Percentiles rank a stretch among this genome's conserved stretches.
Conservation (phyloP, 2,888 invertebrate species). For the Clusia tigrina region DNA sequence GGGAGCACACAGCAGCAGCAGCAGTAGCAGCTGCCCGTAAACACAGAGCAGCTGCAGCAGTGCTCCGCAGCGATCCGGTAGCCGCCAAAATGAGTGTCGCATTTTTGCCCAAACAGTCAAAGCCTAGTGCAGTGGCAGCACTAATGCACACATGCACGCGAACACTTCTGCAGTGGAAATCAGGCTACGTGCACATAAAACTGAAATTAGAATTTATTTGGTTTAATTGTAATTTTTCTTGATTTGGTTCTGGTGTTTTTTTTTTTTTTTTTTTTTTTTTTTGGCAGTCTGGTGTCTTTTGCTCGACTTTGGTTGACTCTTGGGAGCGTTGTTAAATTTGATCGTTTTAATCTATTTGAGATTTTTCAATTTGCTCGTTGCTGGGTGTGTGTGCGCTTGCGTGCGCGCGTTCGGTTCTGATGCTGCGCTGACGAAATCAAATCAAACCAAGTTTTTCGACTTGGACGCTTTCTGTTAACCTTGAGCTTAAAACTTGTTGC, state of each 20-base stretch:
- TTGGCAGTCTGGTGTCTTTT: too few species aligned
- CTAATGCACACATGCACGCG: background rate
- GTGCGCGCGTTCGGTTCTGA: background rate
- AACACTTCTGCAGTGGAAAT: background rate
- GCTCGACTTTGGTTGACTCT: too few species aligned
- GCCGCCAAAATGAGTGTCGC: constrained; percentile 26
- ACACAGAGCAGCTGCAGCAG: constrained; percentile 33
- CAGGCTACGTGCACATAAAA: too few species aligned
- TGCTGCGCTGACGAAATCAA: background rate
- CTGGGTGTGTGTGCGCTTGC: background rate
- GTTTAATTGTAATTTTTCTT: too few species aligned
- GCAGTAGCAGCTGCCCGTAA: too few species aligned
- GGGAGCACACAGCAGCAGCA: constrained; percentile 14
- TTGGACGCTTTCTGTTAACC: constrained; percentile 40
- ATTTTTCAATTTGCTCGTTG: background rate
- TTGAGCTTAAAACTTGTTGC: constrained; percentile 37
- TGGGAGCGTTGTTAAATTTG: background rate
- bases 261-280: too few species aligned
- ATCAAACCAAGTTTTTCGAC: background rate
- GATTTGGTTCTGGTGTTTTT: too few species aligned
- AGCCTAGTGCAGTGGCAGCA: too few species aligned
- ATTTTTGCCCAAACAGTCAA: constrained; percentile 22
- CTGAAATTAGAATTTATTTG: too few species aligned
- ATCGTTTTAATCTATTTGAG: background rate
- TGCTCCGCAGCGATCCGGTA: constrained; percentile 32